Conservation (phyloP, 2,888 invertebrate genomes). For the Muscina levida region DNA sequence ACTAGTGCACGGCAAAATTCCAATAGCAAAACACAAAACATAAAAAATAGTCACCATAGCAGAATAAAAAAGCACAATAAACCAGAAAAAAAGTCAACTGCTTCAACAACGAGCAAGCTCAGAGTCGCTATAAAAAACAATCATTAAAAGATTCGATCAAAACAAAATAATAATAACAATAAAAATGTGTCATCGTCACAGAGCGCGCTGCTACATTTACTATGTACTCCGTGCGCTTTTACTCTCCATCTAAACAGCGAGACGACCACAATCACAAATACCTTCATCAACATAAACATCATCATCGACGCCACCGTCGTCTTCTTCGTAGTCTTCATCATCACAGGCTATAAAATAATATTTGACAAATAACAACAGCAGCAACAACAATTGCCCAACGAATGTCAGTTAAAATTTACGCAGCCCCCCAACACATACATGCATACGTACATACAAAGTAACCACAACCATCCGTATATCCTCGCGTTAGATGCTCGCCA, state of each 20-base stretch:
- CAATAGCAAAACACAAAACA: conserved; percentile 8
- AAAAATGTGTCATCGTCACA: conserved; percentile 19
- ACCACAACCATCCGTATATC: too few relatives aligned
- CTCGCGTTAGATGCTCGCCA: conserved; percentile 1
- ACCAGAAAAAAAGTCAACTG: neutral
- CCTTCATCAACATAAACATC: too few relatives aligned
- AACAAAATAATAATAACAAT: conserved; percentile 23
- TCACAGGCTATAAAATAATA: too few relatives aligned
- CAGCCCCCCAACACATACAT: too few relatives aligned
- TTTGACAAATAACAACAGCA: neutral
- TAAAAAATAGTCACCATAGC: neutral
- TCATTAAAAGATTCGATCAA: conserved; percentile 26
- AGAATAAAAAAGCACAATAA: neutral
- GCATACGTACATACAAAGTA: too few relatives aligned
- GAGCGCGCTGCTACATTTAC: neutral
- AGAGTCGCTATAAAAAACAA: neutral
- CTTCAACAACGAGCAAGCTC: too few relatives aligned
- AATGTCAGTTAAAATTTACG: too few relatives aligned
- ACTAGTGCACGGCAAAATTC: too few relatives aligned
- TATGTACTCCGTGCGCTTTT: neutral
- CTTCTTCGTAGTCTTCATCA: too few relatives aligned
- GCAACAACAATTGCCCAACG: too few relatives aligned
- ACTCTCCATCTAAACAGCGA: neutral
- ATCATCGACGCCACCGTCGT: too few relatives aligned
- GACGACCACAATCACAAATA: neutral